phyloP scores from a whole-genome alignment of 37 sponge, comb jelly and placozoan species.

The Mnemiopsis leidyi region DNA sequence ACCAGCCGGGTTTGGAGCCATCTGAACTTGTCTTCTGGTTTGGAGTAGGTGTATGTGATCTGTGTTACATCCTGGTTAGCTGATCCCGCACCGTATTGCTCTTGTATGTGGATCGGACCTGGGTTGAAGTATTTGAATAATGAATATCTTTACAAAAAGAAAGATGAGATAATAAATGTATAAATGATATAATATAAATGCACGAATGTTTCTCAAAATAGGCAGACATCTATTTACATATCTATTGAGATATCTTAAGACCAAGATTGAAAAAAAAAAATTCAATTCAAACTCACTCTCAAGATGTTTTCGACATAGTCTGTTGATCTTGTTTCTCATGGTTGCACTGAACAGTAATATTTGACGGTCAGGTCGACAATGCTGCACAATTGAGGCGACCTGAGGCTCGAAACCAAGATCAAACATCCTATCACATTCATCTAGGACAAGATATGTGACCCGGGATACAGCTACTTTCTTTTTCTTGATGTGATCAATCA shows the following conservation, averaged over 20 bases:
- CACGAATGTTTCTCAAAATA: too few species aligned
- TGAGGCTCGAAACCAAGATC: slow-evolving; percentile 89
- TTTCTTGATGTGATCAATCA: slow-evolving; percentile 89
- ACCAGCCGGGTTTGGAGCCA: slow-evolving; percentile 86
- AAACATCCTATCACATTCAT: slow-evolving; percentile 99
- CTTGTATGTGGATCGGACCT: slow-evolving; percentile 48
- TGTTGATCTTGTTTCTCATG: slow-evolving; percentile 88
- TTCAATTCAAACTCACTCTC: not conserved
- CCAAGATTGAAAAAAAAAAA: too few species aligned
- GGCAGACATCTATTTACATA: too few species aligned
- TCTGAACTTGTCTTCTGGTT: slow-evolving; percentile 82
- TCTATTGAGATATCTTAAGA: too few species aligned
- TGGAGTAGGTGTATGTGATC: slow-evolving; percentile 71
- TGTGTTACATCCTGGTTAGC: slow-evolving; percentile 97
- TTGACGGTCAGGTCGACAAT: slow-evolving; percentile 13
- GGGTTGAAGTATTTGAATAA: not conserved
- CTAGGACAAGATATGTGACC: slow-evolving; percentile 93
- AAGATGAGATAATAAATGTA: too few species aligned
- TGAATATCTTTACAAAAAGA: not conserved
- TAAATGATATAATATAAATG: too few species aligned
- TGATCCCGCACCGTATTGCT: not conserved
- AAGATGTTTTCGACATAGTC: slow-evolving; percentile 71
- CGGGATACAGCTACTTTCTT: slow-evolving; percentile 82
- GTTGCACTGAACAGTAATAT: slow-evolving; percentile 93
- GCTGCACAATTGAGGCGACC: not conserved